Evolutionary conservation across 2,113 vertebrate genomes (phyloP).

Genomic region (Oryzias melastigma): DNA sequence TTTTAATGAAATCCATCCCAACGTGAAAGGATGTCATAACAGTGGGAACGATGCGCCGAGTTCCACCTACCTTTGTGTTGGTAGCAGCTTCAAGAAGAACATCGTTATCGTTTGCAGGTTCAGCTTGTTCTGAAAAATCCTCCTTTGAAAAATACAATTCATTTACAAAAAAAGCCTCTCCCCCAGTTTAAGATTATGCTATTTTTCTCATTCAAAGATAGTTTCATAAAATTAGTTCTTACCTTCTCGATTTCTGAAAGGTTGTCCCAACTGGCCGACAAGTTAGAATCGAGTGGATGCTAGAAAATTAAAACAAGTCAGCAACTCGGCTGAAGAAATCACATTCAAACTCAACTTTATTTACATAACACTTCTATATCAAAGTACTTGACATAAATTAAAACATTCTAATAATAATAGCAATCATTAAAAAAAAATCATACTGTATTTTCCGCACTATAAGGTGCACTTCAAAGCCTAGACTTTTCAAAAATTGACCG

Average conservation of each 20-base stretch:
- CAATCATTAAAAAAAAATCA: too few relatives aligned
- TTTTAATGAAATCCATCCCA: neutral
- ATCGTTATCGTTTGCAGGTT: constrained; percentile 26
- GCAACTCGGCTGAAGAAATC: neutral
- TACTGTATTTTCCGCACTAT: too few relatives aligned
- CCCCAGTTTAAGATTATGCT: too few relatives aligned
- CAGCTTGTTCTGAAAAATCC: constrained; percentile 5
- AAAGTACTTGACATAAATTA: too few relatives aligned
- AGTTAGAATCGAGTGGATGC: constrained; percentile 54
- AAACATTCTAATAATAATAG: too few relatives aligned
- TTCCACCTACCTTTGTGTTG: constrained; percentile 43
- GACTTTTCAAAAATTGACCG: too few relatives aligned
- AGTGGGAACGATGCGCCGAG: neutral
- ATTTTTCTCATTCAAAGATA: neutral
- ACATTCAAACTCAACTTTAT: too few relatives aligned
- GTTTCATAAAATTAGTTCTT: neutral
- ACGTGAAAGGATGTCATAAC: neutral
- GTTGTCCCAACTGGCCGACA: constrained; percentile 49
- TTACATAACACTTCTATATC: too few relatives aligned
- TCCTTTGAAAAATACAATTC: constrained; percentile 29
- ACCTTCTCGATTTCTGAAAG: constrained; percentile 36
- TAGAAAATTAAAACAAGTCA: constrained; percentile 17
- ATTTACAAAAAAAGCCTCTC: neutral
- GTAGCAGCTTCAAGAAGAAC: constrained; percentile 31
- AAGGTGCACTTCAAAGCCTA: too few relatives aligned